Conservation (phyloP, 2,888 invertebrate species). For the Cephalotes varians region DNA sequence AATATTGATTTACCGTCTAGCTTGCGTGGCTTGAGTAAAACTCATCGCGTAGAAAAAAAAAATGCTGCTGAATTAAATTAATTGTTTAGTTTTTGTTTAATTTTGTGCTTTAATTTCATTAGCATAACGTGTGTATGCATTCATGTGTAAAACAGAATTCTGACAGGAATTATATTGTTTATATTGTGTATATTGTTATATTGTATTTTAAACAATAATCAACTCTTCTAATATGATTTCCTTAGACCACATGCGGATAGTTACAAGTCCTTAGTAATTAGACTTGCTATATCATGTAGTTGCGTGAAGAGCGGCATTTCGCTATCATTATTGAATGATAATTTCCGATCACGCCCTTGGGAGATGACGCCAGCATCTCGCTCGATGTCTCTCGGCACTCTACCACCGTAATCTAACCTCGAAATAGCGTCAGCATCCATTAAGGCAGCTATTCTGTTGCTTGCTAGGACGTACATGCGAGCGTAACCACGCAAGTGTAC, state of each 20-base stretch:
- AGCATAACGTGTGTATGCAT: not conserved
- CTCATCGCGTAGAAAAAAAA: too few relatives aligned
- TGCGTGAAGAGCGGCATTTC: conserved; percentile 53
- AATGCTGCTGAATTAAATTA: not conserved
- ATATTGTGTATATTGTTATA: too few relatives aligned
- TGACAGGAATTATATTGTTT: not conserved
- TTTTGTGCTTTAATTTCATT: not conserved
- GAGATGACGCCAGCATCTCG: conserved; percentile 64
- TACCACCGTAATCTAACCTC: conserved; percentile 63
- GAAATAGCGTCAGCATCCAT: conserved; percentile 71
- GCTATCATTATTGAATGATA: conserved; percentile 77
- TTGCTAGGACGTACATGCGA: conserved; percentile 35
- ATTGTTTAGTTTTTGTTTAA: too few relatives aligned
- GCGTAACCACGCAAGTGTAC: conserved; percentile 34
- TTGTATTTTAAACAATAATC: too few relatives aligned
- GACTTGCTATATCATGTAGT: conserved; percentile 20
- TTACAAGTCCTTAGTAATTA: conserved; percentile 26
- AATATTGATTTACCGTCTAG: conserved; percentile 22
- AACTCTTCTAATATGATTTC: conserved; percentile 16
- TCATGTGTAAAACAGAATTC: not conserved
- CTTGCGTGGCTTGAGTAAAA: not conserved
- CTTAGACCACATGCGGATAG: not conserved
- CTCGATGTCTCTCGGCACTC: conserved; percentile 67
- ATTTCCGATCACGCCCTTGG: conserved; percentile 76
- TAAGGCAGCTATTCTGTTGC: conserved; percentile 62